Percentiles rank a stretch among this genome's conserved stretches.
phyloP scores from a whole-genome alignment of 2,797 vertebrate genomes.

The Pogonophryne albipinna region DNA sequence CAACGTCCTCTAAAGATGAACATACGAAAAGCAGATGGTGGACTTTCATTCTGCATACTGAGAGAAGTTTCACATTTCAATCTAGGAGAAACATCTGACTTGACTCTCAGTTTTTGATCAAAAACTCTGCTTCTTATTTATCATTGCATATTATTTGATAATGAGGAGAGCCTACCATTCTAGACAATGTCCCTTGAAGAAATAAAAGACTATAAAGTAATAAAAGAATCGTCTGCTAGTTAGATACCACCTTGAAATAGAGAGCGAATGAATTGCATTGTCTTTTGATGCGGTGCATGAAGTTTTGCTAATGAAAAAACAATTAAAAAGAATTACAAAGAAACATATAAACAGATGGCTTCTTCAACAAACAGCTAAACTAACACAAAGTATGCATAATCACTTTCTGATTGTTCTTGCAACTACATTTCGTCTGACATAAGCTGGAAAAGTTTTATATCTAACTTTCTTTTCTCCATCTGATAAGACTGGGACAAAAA shows the following conservation, averaged over 20 bases:
- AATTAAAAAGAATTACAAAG: conserved; percentile 76
- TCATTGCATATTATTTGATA: conserved; percentile 77
- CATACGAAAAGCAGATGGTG: conserved; percentile 84
- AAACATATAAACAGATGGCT: conserved; percentile 80
- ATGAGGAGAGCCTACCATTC: conserved; percentile 73
- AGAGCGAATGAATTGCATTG: conserved; percentile 76
- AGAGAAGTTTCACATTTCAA: conserved; percentile 77
- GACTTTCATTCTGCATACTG: conserved; percentile 77
- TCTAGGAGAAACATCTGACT: conserved; percentile 80
- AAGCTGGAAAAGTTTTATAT: conserved; percentile 66
- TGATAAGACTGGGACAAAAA: conserved; percentile 34
- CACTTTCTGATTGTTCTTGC: conserved; percentile 62
- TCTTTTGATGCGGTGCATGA: conserved; percentile 78
- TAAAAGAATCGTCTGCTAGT: conserved; percentile 79
- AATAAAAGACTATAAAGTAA: conserved; percentile 81
- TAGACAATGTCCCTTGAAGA: conserved; percentile 79
- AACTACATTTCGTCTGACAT: conserved; percentile 58
- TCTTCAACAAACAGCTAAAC: conserved; percentile 67
- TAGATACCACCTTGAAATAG: conserved; percentile 77
- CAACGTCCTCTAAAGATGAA: conserved; percentile 74
- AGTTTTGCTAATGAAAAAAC: conserved; percentile 79
- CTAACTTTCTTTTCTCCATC: conserved; percentile 52
- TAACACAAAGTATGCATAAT: conserved; percentile 62
- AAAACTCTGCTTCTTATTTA: conserved; percentile 75
- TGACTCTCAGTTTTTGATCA: conserved; percentile 80